Percentiles rank a stretch among this genome's conserved stretches.
phyloP scores from a whole-genome alignment of 2,113 vertebrate species.

The Rynchops niger region DNA sequence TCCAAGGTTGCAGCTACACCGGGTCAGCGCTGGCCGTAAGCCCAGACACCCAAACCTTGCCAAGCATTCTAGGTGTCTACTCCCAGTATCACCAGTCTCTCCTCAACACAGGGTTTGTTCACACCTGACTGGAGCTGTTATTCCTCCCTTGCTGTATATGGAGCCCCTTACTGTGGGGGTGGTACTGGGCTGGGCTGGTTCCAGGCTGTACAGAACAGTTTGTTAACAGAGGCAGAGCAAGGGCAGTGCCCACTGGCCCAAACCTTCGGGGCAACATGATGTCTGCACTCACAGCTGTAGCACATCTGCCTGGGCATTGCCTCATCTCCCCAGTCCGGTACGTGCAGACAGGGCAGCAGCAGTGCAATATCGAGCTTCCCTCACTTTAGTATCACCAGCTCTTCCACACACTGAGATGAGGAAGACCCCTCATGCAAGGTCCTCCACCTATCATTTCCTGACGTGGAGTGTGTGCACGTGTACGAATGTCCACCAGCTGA shows the following conservation, averaged over 20 bases:
- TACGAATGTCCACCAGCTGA: neutral
- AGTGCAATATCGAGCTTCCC: neutral
- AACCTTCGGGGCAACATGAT: neutral
- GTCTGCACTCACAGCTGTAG: neutral
- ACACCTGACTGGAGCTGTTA: neutral
- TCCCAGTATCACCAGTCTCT: neutral
- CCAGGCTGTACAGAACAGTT: neutral
- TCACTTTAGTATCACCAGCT: neutral
- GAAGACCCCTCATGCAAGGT: neutral
- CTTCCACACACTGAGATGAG: neutral
- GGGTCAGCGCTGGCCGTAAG: neutral
- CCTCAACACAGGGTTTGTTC: neutral
- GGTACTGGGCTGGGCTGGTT: neutral
- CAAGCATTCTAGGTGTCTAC: neutral
- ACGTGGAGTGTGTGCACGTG: accelerated
- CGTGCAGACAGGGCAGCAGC: accelerated
- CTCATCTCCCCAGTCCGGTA: neutral
- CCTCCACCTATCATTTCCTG: neutral
- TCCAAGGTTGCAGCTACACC: neutral
- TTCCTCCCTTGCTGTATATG: neutral
- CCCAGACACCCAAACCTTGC: neutral
- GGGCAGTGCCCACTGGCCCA: neutral
- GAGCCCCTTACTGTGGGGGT: neutral
- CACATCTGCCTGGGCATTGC: neutral
- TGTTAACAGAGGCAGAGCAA: neutral